These are phyloP conservation scores for Lycocerus yunnanus DNA, from an alignment of 2,888 invertebrate genomes.

Conservation along the genomic window DNA sequence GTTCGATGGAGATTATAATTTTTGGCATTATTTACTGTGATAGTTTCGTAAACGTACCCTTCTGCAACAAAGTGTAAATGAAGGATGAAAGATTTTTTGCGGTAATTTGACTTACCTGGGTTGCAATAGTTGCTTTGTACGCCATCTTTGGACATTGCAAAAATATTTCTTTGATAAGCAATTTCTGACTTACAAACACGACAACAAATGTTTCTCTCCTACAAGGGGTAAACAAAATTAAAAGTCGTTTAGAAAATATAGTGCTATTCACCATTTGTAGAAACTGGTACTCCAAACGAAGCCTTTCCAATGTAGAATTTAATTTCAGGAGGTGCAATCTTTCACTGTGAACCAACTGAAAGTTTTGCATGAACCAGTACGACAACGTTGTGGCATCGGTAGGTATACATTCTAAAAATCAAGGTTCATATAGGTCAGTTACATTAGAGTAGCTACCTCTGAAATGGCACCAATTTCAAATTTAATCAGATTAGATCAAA, in stretches of 20 bases:
- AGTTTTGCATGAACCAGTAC: conserved; percentile 80
- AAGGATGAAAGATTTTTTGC: background rate
- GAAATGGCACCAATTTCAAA: too few species aligned
- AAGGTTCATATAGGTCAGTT: background rate
- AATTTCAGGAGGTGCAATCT: conserved; percentile 67
- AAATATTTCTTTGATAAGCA: conserved; percentile 69
- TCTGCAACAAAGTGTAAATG: conserved; percentile 44
- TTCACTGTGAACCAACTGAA: conserved; percentile 69
- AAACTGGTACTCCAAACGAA: conserved; percentile 62
- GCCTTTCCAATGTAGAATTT: conserved; percentile 70
- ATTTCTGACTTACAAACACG: conserved; percentile 62
- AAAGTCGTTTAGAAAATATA: conserved; percentile 1
- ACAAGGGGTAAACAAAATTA: background rate
- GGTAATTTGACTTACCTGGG: conserved; percentile 56
- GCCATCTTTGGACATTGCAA: conserved; percentile 82
- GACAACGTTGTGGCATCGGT: conserved; percentile 71
- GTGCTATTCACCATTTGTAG: conserved; percentile 52
- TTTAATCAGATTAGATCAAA: too few species aligned
- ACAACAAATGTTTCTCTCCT: conserved; percentile 64
- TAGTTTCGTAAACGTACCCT: conserved; percentile 80
- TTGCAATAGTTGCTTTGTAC: conserved; percentile 82
- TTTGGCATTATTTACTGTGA: conserved; percentile 66
- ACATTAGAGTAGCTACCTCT: background rate
- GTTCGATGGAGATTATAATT: conserved; percentile 59
- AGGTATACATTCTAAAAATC: conserved; percentile 55